phyloP scores from a whole-genome alignment of 2,888 invertebrate species.

The Ischnura elegans region DNA sequence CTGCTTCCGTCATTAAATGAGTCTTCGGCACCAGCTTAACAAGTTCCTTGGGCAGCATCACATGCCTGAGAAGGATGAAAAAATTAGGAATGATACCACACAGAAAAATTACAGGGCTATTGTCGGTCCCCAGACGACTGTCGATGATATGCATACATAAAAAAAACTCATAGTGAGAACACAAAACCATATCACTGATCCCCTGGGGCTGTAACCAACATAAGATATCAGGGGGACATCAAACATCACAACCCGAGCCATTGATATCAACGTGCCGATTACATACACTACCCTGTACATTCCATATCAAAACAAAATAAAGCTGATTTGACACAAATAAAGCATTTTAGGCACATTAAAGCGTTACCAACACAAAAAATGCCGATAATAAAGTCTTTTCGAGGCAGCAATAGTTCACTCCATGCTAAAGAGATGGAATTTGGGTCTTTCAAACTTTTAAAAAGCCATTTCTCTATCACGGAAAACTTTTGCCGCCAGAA shows the following conservation, averaged over 20 bases:
- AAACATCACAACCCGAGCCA: neutral
- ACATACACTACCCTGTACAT: too few relatives aligned
- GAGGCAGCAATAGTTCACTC: neutral
- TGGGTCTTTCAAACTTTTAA: neutral
- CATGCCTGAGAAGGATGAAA: constrained; percentile 85
- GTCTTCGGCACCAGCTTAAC: constrained; percentile 94
- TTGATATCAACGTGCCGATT: neutral
- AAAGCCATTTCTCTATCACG: neutral
- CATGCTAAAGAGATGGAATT: neutral
- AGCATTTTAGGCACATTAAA: neutral
- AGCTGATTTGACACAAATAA: too few relatives aligned
- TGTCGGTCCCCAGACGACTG: too few relatives aligned
- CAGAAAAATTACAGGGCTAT: too few relatives aligned
- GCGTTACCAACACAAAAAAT: neutral
- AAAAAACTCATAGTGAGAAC: too few relatives aligned
- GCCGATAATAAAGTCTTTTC: neutral
- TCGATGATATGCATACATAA: too few relatives aligned
- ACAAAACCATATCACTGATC: too few relatives aligned
- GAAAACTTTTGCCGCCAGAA: constrained; percentile 56
- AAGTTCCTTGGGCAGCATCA: constrained; percentile 95
- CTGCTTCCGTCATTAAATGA: constrained; percentile 94
- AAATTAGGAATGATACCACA: too few relatives aligned
- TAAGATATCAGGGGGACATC: too few relatives aligned
- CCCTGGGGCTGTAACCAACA: too few relatives aligned
- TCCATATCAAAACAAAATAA: neutral